phyloP scores from a whole-genome alignment of 2,113 vertebrate species.

The Nerophis ophidion region DNA sequence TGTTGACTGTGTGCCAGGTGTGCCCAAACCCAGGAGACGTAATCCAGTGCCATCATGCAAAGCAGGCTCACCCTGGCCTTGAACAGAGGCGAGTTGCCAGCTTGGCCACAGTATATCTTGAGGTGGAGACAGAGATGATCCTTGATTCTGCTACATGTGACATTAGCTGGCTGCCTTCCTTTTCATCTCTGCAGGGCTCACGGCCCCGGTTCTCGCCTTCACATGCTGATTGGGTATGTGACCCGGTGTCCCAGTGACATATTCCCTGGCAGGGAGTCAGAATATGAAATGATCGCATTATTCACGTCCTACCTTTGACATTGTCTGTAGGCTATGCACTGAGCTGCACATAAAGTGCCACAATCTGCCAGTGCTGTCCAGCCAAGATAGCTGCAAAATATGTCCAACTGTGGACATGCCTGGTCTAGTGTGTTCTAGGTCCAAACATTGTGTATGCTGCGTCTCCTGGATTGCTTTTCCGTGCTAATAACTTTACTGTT shows the following conservation, averaged over 20 bases:
- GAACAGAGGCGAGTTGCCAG: conserved; percentile 38
- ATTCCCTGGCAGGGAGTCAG: conserved; percentile 67
- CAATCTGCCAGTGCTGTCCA: conserved; percentile 21
- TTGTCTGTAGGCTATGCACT: conserved; percentile 51
- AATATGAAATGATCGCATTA: conserved; percentile 66
- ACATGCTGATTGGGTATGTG: conserved; percentile 59
- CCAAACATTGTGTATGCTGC: conserved; percentile 14
- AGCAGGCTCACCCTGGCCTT: conserved; percentile 35
- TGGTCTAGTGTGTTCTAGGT: neutral
- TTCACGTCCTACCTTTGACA: conserved; percentile 69
- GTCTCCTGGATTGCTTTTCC: conserved; percentile 25
- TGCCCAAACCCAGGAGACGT: conserved; percentile 62
- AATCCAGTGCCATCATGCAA: conserved; percentile 52
- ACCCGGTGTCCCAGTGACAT: conserved; percentile 64
- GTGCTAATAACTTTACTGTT: conserved; percentile 53
- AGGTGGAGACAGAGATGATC: conserved; percentile 31
- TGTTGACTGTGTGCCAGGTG: conserved; percentile 70
- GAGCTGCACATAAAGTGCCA: conserved; percentile 19
- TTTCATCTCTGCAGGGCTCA: conserved; percentile 47
- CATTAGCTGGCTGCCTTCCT: conserved; percentile 67
- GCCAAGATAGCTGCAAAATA: conserved; percentile 7
- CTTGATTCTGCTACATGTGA: conserved; percentile 57
- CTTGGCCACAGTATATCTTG: conserved; percentile 47
- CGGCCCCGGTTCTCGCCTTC: conserved; percentile 44
- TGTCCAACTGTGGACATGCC: conserved; percentile 2